Base-by-base conservation (phyloP, 2,797 vertebrate genomes). In the Chrysocyon brachyurus region DNA sequence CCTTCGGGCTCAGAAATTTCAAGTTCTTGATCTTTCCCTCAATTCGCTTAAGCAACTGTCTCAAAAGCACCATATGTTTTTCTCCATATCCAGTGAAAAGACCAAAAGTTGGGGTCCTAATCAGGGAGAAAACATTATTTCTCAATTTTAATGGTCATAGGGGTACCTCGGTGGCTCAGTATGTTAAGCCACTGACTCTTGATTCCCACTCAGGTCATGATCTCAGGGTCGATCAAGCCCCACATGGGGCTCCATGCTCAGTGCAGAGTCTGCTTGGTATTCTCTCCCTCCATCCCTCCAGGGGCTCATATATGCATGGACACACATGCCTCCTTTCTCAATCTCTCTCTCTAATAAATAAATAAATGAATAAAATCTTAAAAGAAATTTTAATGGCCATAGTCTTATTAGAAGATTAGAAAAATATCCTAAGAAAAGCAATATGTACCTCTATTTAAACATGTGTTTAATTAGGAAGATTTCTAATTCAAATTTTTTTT, bases 401-500 rank as follows among this genome's bases (percentile, higher is more conserved):
- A 31, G 61, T 70, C 36, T 79, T 93, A 49, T n/a, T 28, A 33
- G 46, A 77, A 40, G 49, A 31, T 36, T 75, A 77, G 61, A 46
- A 90, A 96, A 91, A 87, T 10, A 68, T 56, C 56, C 33, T 81
- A 87, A 82, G 21, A 46, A 84, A 97, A 92, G 49, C 40, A 92
- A 81, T 59, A 57, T 64, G 0, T 21, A 31, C 85, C n/a, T 90
- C 68, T 49, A 86, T 73, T 94, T 96, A 87, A 78, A 72, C 56
- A 84, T 21, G 14, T 64, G 70, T 66, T 81, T 79, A 52, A 73
- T 84, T 59, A 66, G n/a, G 33, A 77, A 72, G 5, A 54, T 94
- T 92, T 93, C 46, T 89, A 89, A 72, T 89, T 64, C 52, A 77
- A 77, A 95, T 68, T 87, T 66, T 68, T 91, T 93, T 91, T 70